Percentiles rank a stretch among this genome's conserved stretches.
These are phyloP conservation scores for Mythimna impura DNA, from an alignment of 2,888 invertebrate species.

Conservation along the genomic window DNA sequence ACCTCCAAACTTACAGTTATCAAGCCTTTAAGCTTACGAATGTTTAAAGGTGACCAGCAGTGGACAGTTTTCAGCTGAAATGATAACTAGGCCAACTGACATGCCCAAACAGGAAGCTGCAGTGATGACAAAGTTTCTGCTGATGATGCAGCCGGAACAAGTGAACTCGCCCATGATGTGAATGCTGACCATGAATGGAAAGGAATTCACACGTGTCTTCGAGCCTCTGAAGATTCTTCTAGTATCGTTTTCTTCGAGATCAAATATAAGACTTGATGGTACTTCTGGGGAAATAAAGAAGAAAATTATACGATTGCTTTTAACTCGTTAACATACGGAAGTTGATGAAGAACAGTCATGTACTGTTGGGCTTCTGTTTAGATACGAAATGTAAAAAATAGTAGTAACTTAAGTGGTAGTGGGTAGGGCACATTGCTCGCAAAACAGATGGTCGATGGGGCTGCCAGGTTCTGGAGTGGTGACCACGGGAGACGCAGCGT, in stretches of 20 bases:
- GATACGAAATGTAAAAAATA: background rate
- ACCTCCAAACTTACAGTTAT: too few species aligned
- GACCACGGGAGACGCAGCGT: too few species aligned
- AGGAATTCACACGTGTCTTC: slow-evolving; percentile 59
- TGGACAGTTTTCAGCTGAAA: background rate
- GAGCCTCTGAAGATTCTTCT: slow-evolving; percentile 68
- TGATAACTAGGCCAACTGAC: slow-evolving; percentile 62
- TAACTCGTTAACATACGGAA: background rate
- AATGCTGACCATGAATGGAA: slow-evolving; percentile 73
- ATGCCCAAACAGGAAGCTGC: slow-evolving; percentile 75
- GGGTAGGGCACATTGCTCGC: too few species aligned
- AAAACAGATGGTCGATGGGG: too few species aligned
- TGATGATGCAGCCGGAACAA: slow-evolving; percentile 73
- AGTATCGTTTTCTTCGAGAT: slow-evolving; percentile 17
- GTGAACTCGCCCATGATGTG: slow-evolving; percentile 66
- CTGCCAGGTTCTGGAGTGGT: too few species aligned
- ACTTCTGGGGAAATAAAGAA: slow-evolving; percentile 18
- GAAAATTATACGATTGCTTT: background rate
- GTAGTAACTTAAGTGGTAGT: background rate
- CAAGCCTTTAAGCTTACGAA: background rate
- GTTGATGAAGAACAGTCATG: background rate
- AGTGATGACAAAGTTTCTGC: slow-evolving; percentile 70
- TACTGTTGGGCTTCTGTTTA: background rate
- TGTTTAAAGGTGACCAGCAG: background rate
- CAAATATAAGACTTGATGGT: slow-evolving; percentile 7